These are phyloP conservation scores for Alcedo quadribrachys DNA, from an alignment of 2,797 vertebrate genomes.

Conservation along the genomic window DNA sequence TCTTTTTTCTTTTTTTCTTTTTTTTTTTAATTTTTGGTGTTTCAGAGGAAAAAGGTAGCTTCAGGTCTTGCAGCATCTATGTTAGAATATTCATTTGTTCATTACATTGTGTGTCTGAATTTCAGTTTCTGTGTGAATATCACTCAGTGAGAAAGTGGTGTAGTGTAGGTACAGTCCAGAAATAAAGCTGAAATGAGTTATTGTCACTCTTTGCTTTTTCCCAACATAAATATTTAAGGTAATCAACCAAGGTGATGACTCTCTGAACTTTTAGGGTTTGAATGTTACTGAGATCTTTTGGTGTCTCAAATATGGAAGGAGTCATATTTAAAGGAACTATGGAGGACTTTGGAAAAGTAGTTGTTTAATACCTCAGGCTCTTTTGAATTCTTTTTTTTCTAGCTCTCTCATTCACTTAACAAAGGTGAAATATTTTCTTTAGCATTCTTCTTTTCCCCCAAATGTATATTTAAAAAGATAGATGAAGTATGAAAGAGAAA, in stretches of 20 bases:
- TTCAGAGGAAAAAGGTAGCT: constrained; percentile 24
- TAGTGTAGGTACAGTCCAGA: not conserved
- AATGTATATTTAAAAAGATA: constrained; percentile 29
- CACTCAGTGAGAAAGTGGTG: not conserved
- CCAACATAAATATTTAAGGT: not conserved
- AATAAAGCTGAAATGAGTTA: not conserved
- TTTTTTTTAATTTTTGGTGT: not conserved
- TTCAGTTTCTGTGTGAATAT: not conserved
- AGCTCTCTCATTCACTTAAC: not conserved
- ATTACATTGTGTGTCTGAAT: not conserved
- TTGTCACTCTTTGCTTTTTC: not conserved
- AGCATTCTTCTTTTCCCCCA: constrained; percentile 13
- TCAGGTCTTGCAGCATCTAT: constrained; percentile 9
- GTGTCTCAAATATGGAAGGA: constrained; percentile 5
- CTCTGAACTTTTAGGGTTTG: constrained; percentile 20
- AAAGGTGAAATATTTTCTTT: constrained; percentile 58
- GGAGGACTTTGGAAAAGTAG: constrained; percentile 6
- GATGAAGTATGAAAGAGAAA: constrained; percentile 17
- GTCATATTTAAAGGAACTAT: constrained; percentile 34
- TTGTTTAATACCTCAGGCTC: constrained; percentile 23
- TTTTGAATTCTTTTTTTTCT: constrained; percentile 44
- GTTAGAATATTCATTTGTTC: constrained; percentile 34
- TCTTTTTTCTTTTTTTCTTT: too few relatives aligned
- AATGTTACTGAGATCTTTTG: constrained; percentile 13
- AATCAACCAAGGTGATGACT: constrained; percentile 9